A percentile compares a stretch with the other conserved stretches of the same genome.
Conservation (phyloP, 1,140 invertebrate genomes). For the Drosophila biarmipes region DNA sequence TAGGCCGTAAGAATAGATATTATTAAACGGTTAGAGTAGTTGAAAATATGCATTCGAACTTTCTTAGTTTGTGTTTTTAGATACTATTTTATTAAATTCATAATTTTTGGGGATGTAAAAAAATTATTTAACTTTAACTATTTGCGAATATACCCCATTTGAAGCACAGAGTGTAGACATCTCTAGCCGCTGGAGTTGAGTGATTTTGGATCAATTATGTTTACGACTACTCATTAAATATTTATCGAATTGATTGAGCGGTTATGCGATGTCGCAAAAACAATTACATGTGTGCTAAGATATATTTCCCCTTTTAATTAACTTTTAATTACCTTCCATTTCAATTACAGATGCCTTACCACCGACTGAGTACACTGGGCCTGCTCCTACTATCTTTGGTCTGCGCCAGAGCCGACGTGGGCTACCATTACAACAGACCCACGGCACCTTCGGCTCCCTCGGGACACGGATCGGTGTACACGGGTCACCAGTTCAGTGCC, state of each 20-base stretch:
- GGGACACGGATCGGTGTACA: constrained; percentile 22
- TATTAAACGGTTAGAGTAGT: too few species aligned
- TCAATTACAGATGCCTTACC: constrained; percentile 51
- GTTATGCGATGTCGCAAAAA: constrained; percentile 58
- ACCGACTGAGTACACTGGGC: constrained; percentile 24
- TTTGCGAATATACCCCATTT: neutral
- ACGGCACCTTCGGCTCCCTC: constrained; percentile 28
- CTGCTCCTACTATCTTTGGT: constrained; percentile 28
- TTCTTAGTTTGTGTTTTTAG: too few species aligned
- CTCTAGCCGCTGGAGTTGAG: constrained; percentile 28
- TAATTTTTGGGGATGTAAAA: too few species aligned
- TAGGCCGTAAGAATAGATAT: too few species aligned
- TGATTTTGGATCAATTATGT: constrained; percentile 70
- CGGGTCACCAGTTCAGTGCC: constrained; percentile 66
- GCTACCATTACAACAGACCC: constrained; percentile 77
- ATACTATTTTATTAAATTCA: too few species aligned
- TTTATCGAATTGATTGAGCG: constrained; percentile 70
- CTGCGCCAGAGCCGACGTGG: constrained; percentile 27
- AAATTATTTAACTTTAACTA: too few species aligned
- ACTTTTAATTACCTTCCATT: constrained; percentile 9
- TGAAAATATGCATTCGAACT: too few species aligned
- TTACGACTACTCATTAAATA: constrained; percentile 71
- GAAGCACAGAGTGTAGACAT: constrained; percentile 22
- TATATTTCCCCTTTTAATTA: constrained; percentile 15
- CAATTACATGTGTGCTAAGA: constrained; percentile 18